These are phyloP conservation scores for Spongia lamella DNA, from an alignment of 37 sponge, comb jelly and placozoan genomes.

Conservation along the genomic window DNA sequence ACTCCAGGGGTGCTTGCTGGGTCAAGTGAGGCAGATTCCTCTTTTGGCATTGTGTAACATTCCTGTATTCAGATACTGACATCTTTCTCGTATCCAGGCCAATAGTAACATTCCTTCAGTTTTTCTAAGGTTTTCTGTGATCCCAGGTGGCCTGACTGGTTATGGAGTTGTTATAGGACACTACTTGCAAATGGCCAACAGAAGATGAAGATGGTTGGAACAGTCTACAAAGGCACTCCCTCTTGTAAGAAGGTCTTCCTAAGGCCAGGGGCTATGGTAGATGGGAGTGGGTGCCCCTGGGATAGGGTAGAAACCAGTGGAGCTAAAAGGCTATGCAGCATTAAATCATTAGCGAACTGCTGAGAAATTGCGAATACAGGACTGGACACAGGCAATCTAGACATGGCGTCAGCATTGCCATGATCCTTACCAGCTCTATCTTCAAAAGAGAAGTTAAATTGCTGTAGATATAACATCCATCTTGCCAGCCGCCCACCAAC, in stretches of 20 bases:
- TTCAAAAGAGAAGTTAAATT: conserved; percentile 28
- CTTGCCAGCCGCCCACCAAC: conserved; percentile 12
- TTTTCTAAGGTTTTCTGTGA: not conserved
- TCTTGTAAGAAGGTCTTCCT: not conserved
- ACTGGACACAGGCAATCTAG: not conserved
- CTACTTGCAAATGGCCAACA: conserved; percentile 1
- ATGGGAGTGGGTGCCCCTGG: no score
- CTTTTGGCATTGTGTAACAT: not conserved
- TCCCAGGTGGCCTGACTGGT: not conserved
- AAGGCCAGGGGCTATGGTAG: no score
- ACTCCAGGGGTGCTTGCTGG: not conserved
- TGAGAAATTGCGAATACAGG: no score
- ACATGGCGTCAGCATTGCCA: conserved; percentile 30
- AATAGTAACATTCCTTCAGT: conserved; percentile 1
- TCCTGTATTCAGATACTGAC: not conserved
- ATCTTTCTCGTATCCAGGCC: not conserved
- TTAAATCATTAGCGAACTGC: no score
- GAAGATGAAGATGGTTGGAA: not conserved
- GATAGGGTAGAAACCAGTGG: no score
- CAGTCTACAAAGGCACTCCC: conserved; percentile 12
- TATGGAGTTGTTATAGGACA: not conserved
- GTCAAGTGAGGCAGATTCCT: no score
- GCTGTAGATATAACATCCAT: conserved; percentile 43
- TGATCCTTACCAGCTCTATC: conserved; percentile 30
- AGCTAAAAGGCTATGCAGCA: no score